Evolutionary conservation across 1,140 invertebrate genomes (phyloP), one percentile per base, ranked within the genome.

Genomic region (Parapsyche elsis): DNA sequence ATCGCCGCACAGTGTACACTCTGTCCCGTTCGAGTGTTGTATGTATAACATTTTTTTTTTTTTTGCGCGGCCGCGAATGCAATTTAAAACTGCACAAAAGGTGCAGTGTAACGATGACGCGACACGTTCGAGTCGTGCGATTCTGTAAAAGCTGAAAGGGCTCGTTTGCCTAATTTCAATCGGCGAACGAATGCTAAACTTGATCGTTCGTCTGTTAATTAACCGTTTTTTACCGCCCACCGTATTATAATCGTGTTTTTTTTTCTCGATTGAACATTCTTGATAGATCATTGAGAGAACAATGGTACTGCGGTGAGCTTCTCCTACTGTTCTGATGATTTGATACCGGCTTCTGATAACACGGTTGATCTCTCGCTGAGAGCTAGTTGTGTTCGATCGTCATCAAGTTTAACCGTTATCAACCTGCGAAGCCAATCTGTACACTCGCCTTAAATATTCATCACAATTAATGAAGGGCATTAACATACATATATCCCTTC

Each of bases 271-370:
- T 61, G 57, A 19, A 21, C 16, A 19, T 21, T 61, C 57, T 61
- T 21, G 57, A n/a, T 19, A 19, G 57, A 61, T 61, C 57, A 61
- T n/a, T 21, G 57, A 19, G 57, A 61, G 57, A 61, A 61, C 57
- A 61, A 61, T 61, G 57, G 30, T 38, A 38, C 30, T 38, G 30
- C 30, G 44, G 21, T 23, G 46, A 73, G 44, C 44, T 73, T 73
- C 71, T 73, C 71, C 71, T 73, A 73, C 71, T 46, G 71, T 73
- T 73, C 71, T 21, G 30, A 73, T 73, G 44, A 73, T 73, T 73
- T 73, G 71, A 73, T 73, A 73, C 23, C 30, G 46, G 44, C 38
- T 73, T 19, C 44, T 53, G 71, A 73, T 73, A 73, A 73, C 71
- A 67, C 64, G 64, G 9, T 67, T 67, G 23, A 67, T 67, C 21